Conservation (phyloP, 2,888 invertebrate species). For the Chymomyza amoena region DNA sequence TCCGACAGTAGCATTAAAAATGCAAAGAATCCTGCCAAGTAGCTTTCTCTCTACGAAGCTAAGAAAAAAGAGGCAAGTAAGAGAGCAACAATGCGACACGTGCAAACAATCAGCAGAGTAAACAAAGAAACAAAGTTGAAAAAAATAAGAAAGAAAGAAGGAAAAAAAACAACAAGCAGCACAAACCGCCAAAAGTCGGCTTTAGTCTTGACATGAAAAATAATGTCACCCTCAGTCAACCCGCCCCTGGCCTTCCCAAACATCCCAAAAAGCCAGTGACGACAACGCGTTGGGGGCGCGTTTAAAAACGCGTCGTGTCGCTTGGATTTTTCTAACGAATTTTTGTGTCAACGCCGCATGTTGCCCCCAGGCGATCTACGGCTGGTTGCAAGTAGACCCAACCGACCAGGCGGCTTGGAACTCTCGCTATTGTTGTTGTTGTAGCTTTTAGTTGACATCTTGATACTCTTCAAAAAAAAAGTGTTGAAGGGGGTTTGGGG, state of each 20-base stretch:
- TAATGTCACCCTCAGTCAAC: conserved; percentile 74
- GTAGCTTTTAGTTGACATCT: conserved; percentile 18
- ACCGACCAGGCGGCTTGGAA: background rate
- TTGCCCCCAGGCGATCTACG: conserved; percentile 29
- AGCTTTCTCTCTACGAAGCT: background rate
- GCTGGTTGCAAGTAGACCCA: background rate
- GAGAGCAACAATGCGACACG: conserved; percentile 19
- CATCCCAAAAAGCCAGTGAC: background rate
- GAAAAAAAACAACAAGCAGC: conserved; percentile 27
- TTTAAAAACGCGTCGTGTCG: conserved; percentile 42
- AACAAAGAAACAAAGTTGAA: conserved; percentile 55
- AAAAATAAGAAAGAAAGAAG: conserved; percentile 28
- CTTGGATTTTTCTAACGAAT: conserved; percentile 46
- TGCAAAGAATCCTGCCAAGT: conserved; percentile 50
- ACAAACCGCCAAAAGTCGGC: conserved; percentile 42
- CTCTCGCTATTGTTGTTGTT: conserved; percentile 6
- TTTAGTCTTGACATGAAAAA: conserved; percentile 73
- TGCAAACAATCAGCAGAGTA: conserved; percentile 68
- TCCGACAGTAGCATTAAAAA: conserved; percentile 47
- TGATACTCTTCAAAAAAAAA: background rate
- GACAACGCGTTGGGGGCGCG: conserved; percentile 14
- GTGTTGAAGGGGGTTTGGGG: background rate
- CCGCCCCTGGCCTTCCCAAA: conserved; percentile 9
- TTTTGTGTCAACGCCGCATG: conserved; percentile 58
- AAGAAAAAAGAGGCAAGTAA: conserved; percentile 6